These are phyloP conservation scores for Setophaga petechia DNA, from an alignment of 2,113 vertebrate genomes.

Conservation along the genomic window DNA sequence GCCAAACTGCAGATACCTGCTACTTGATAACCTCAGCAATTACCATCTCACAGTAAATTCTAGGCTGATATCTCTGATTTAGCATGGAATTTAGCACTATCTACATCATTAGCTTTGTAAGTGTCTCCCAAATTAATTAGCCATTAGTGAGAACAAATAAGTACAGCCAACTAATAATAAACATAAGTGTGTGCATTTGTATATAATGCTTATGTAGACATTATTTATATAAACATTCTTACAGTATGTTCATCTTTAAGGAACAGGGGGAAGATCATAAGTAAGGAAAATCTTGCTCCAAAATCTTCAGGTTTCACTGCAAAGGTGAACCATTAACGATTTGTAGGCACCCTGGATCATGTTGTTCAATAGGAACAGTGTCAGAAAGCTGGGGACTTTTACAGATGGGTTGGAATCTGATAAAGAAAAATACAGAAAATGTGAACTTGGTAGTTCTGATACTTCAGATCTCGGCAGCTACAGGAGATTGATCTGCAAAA, in stretches of 20 bases:
- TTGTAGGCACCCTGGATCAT: neutral
- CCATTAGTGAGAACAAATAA: neutral
- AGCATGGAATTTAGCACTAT: neutral
- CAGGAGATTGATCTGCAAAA: neutral
- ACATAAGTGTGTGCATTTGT: neutral
- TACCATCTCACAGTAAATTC: conserved; percentile 20
- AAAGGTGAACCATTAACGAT: neutral
- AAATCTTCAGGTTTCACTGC: neutral
- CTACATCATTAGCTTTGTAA: neutral
- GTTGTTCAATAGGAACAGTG: neutral
- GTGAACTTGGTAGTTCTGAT: neutral
- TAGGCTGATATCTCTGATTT: neutral
- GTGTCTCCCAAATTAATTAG: conserved; percentile 1
- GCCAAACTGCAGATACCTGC: neutral
- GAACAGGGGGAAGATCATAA: neutral
- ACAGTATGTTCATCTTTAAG: neutral
- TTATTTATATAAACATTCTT: neutral
- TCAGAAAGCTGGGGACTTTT: neutral
- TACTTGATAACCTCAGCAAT: conserved; percentile 12
- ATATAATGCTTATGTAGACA: neutral
- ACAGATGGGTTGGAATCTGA: neutral
- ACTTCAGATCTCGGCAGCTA: neutral
- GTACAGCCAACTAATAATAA: neutral
- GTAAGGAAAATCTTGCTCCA: neutral
- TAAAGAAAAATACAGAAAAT: neutral